A percentile compares a stretch with the other conserved stretches of the same genome.
Evolutionary conservation across 1,140 invertebrate genomes (phyloP).

Genomic region (Vanessa tameamea): DNA sequence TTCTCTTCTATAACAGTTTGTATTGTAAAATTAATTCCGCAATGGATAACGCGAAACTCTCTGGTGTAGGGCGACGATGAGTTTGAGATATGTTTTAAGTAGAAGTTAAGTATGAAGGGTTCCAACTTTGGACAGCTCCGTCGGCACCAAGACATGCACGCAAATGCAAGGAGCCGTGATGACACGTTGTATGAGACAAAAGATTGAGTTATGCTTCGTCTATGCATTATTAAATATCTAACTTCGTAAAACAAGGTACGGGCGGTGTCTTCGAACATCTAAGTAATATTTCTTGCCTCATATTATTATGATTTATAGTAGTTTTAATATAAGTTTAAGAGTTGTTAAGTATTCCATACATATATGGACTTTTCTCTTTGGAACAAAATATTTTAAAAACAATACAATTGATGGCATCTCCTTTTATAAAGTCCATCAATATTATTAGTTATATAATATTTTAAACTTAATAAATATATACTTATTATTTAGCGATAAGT

Average conservation of each 20-base stretch:
- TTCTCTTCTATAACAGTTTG: background rate
- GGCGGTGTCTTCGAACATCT: background rate
- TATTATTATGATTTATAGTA: constrained; percentile 27
- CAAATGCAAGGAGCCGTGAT: constrained; percentile 42
- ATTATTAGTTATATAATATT: too few species aligned
- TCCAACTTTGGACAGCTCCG: constrained; percentile 55
- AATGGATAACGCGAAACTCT: constrained; percentile 17
- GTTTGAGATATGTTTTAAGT: constrained; percentile 31
- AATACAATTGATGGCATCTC: too few species aligned
- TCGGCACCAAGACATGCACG: constrained; percentile 40
- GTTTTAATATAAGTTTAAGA: background rate
- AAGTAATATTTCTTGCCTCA: constrained; percentile 16
- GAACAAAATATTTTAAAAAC: too few species aligned
- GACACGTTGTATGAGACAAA: constrained; percentile 46
- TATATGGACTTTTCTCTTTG: too few species aligned
- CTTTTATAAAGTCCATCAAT: too few species aligned
- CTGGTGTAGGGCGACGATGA: constrained; percentile 25
- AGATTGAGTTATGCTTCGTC: constrained; percentile 46
- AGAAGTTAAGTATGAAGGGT: constrained; percentile 51
- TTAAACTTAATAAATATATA: too few species aligned
- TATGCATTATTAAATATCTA: constrained; percentile 34
- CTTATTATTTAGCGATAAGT: too few species aligned
- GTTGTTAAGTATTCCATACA: background rate
- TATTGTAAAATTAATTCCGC: constrained; percentile 22
- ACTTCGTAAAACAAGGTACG: constrained; percentile 19